Conservation (phyloP, 2,797 vertebrate species). For the Salmo trutta region DNA sequence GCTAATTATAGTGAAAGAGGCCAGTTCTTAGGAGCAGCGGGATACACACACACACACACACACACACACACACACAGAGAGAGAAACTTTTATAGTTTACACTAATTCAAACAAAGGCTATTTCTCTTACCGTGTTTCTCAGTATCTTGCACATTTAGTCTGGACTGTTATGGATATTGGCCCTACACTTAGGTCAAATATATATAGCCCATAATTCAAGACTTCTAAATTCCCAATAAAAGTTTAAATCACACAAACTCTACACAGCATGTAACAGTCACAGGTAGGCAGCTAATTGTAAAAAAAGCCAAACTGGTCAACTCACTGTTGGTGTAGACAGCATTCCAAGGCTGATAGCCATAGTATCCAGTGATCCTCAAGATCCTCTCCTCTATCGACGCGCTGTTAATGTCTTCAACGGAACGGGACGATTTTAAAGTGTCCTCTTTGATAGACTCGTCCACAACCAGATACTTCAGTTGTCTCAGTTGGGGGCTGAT, state of each 20-base stretch:
- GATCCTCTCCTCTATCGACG: conserved; percentile 92
- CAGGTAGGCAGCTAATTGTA: no score
- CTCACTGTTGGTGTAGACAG: no score
- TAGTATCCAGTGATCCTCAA: no score
- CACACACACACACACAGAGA: no score
- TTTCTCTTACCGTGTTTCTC: neutral
- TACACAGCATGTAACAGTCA: no score
- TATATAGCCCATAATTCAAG: neutral
- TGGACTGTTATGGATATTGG: neutral
- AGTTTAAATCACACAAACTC: neutral
- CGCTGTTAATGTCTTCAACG: conserved; percentile 90
- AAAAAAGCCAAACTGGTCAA: no score
- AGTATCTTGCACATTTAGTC: neutral
- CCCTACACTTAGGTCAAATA: neutral
- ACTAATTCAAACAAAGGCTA: neutral
- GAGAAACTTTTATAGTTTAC: neutral
- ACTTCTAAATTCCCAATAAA: neutral
- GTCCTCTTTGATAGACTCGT: conserved; percentile 93
- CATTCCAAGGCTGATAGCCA: no score
- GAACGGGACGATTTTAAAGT: conserved; percentile 89
- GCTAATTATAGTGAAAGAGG: neutral
- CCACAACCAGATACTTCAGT: conserved; percentile 92
- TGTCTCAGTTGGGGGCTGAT: conserved; percentile 97
- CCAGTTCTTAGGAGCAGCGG: neutral
- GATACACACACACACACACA: no score